These are phyloP conservation scores for Anthophora plumipes DNA, from an alignment of 2,888 invertebrate species.

Conservation along the genomic window DNA sequence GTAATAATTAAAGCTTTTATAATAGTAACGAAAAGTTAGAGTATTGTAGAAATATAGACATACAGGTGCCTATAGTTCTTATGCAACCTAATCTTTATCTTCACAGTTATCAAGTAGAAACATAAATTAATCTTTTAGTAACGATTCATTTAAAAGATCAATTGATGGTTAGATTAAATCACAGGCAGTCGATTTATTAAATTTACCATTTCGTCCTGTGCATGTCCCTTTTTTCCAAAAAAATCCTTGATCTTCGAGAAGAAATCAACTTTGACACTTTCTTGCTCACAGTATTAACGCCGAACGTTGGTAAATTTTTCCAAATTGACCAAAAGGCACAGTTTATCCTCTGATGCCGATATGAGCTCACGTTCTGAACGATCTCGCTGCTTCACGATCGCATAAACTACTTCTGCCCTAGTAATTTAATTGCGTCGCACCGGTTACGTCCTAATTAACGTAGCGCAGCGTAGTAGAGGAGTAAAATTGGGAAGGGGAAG, in stretches of 20 bases:
- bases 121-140: too few species aligned
- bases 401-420: conserved; percentile 27
- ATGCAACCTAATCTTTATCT: too few species aligned
- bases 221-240: too few species aligned
- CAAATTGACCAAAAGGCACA: background rate
- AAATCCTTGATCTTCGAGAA: background rate
- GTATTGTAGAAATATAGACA: too few species aligned
- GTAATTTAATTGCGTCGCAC: conserved; percentile 45
- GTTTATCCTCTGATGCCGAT: background rate
- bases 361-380: background rate
- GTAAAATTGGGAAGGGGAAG: background rate
- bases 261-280: background rate
- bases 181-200: too few species aligned
- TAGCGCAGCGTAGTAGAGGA: background rate
- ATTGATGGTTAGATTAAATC: too few species aligned
- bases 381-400: conserved; percentile 23
- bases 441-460: conserved; percentile 55
- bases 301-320: background rate
- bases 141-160: too few species aligned
- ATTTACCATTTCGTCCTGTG: too few species aligned
- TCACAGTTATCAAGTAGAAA: too few species aligned
- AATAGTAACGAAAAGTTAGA: too few species aligned
- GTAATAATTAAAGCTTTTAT: too few species aligned
- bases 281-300: background rate
- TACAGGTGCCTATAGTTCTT: too few species aligned